Percentiles rank a stretch among this genome's conserved stretches.
phyloP scores from a whole-genome alignment of 2,888 invertebrate species.

The Caprella mutica region DNA sequence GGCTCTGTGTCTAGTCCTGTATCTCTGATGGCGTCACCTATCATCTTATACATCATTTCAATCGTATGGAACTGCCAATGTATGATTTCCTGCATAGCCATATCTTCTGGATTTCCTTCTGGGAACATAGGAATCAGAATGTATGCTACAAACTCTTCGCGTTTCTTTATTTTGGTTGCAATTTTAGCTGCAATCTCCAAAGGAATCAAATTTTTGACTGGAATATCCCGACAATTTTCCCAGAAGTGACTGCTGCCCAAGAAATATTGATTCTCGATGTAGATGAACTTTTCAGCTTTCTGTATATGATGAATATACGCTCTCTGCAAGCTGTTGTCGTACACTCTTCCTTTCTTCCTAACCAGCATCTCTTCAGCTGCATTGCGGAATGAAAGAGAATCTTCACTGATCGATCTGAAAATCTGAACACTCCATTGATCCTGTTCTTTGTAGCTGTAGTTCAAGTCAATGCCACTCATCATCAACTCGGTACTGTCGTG shows the following conservation, averaged over 20 bases:
- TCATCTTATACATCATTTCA: constrained; percentile 34
- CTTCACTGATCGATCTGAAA: constrained; percentile 11
- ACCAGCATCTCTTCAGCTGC: neutral
- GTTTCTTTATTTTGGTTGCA: neutral
- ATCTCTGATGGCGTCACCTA: constrained; percentile 25
- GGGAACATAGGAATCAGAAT: constrained; percentile 15
- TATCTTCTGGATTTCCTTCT: constrained; percentile 15
- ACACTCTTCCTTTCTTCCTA: neutral
- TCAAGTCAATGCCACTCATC: neutral
- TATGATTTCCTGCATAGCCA: constrained; percentile 32
- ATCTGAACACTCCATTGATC: constrained; percentile 14
- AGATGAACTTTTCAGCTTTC: constrained; percentile 4
- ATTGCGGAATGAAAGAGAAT: neutral
- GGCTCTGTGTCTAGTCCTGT: constrained; percentile 23
- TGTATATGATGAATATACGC: constrained; percentile 14
- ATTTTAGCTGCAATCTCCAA: constrained; percentile 9
- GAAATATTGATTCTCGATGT: constrained; percentile 16
- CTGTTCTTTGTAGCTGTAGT: neutral
- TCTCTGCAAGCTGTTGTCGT: constrained; percentile 14
- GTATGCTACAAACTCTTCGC: constrained; percentile 10
- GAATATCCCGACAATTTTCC: constrained; percentile 2
- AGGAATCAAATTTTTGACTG: constrained; percentile 9
- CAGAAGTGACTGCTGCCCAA: constrained; percentile 16
- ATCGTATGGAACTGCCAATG: constrained; percentile 35
- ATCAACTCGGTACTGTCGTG: neutral